Conservation (phyloP, 2,888 invertebrate genomes). For the Urechis unicinctus region DNA sequence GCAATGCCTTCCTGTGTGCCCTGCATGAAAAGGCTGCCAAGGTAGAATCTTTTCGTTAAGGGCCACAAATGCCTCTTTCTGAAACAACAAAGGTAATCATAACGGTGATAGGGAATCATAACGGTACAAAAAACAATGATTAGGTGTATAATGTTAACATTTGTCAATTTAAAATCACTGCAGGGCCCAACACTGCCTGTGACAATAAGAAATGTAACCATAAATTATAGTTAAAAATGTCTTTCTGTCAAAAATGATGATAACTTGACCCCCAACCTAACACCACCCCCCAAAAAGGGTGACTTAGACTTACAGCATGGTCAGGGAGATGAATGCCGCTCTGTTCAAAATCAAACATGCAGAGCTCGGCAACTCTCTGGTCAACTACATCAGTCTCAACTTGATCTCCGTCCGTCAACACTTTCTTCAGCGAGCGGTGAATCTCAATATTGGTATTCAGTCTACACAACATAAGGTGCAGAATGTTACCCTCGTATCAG, state of each 20-base stretch:
- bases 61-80: conserved; percentile 63
- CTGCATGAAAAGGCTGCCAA: too few species aligned
- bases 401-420: conserved; percentile 65
- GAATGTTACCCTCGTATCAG: too few species aligned
- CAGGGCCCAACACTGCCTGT: too few species aligned
- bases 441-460: conserved; percentile 84
- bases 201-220: too few species aligned
- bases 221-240: too few species aligned
- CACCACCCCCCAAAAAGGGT: too few species aligned
- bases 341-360: conserved; percentile 95
- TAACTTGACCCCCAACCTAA: too few species aligned
- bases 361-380: conserved; percentile 76
- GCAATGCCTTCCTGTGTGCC: conserved; percentile 57
- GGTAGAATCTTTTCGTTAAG: conserved; percentile 77
- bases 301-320: conserved; percentile 42
- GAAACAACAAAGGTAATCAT: conserved; percentile 8
- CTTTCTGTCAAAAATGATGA: too few species aligned
- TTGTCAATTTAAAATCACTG: too few species aligned
- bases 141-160: too few species aligned
- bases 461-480: conserved; percentile 56
- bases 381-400: conserved; percentile 65
- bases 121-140: too few species aligned
- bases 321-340: conserved; percentile 90
- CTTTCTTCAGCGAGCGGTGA: conserved; percentile 69
- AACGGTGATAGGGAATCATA: too few species aligned